Evolutionary conservation across 1,140 invertebrate species (phyloP), one percentile per base, ranked within the genome.

Genomic region (Meloidogyne chitwoodi): DNA sequence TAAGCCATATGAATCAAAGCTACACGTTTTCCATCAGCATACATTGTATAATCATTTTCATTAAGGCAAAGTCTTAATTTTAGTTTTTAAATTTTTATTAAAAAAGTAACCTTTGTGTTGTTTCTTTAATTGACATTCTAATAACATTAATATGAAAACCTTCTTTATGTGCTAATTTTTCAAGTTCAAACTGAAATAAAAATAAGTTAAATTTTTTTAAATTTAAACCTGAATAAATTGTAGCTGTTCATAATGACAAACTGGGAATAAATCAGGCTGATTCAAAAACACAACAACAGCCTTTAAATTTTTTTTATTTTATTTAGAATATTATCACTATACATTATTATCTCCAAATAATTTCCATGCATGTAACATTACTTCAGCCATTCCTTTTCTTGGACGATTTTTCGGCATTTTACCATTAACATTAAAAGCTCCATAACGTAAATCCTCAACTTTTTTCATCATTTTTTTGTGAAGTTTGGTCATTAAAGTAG

Each of bases 1-100:
- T 92, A 91, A 81, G 96, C 90, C 88, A 93, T 95, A 88, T 98
- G 98, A 27, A 97, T 92, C 24, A 99, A 93, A 62, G 92, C 93
- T 16, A 98, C 91, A 24, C 29, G 22, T 84, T 92, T 91, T 91
- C 89, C 80, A 91, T 73, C 71, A 38, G 56, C 92, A 48, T 91
- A 87, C 12, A 93, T 34, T n/a, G 67, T 56, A 27, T 63, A 68
- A 64, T 83, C 74, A 5, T 14, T 26, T n/a, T 78, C 66, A 8
- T 69, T 72, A 61, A 85, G 65, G 34, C 41, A 65, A 31, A 78
- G 48, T 22, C 81, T 82, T 44, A 24, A 75, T 38, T 29, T 64
- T 64, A 5, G 14, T 41, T 78, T 61, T 62, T 1, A 69, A 34
- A 48, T 2, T 56, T 67, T 67, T n/a, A n/a, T 11, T 16, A 29